Conservation (phyloP, 2,113 vertebrate species). For the Halcyon malimbica region DNA sequence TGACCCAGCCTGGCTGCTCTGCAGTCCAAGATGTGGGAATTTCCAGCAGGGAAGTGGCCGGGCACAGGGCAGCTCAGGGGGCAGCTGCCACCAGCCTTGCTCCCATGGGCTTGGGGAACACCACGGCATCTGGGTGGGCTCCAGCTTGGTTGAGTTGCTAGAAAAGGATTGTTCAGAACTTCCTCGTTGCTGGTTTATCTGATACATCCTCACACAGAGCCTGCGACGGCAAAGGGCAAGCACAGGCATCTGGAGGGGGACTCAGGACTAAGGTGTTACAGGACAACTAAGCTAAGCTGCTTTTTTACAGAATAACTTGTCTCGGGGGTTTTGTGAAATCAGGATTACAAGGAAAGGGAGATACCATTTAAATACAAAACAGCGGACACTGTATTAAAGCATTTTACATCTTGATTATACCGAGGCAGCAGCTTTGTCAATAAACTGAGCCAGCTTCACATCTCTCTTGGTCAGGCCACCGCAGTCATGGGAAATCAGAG, state of each 20-base stretch:
- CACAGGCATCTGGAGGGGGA: background rate
- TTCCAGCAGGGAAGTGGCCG: background rate
- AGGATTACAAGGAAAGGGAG: background rate
- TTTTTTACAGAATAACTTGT: background rate
- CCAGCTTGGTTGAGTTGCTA: background rate
- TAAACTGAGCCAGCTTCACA: constrained; percentile 92
- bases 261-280: background rate
- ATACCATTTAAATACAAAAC: background rate
- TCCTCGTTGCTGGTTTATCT: background rate
- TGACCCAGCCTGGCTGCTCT: background rate
- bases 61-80: accelerated
- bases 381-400: background rate
- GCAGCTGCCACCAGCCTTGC: background rate
- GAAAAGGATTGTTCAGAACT: background rate
- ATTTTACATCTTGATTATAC: constrained; percentile 30
- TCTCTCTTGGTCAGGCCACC: constrained; percentile 90
- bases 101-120: background rate
- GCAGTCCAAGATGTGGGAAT: background rate
- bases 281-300: background rate
- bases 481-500: constrained; percentile 91
- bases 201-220: background rate
- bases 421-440: constrained; percentile 84
- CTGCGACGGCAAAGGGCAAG: background rate
- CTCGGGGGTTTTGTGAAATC: background rate
- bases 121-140: accelerated